Conservation (phyloP, 1,140 invertebrate genomes). For the Aphis gossypii region DNA sequence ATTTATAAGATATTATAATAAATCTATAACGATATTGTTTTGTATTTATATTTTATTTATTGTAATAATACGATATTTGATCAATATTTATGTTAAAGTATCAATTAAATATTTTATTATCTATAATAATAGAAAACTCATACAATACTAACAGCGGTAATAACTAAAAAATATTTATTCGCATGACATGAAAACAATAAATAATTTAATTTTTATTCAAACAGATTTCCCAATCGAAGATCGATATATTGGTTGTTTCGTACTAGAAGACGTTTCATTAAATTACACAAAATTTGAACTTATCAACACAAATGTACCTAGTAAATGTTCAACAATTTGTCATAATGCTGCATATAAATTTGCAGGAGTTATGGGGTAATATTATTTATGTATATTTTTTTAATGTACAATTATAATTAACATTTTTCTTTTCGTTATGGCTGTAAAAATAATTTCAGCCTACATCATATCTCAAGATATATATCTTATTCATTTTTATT, state of each 20-base stretch:
- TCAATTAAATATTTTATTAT: neutral
- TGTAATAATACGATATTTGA: neutral
- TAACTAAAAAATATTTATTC: neutral
- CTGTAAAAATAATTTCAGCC: too few species aligned
- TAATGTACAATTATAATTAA: neutral
- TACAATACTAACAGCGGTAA: neutral
- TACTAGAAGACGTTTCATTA: conserved; percentile 49
- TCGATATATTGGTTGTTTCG: conserved; percentile 59
- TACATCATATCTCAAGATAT: too few species aligned
- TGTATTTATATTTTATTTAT: neutral
- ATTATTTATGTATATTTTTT: neutral
- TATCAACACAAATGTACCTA: conserved; percentile 58
- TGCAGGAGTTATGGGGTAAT: conserved; percentile 43
- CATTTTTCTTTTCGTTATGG: neutral
- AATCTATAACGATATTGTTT: too few species aligned
- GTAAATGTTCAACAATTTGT: conserved; percentile 60
- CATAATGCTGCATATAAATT: conserved; percentile 45
- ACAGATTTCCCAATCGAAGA: neutral
- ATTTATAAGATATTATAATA: neutral
- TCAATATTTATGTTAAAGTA: neutral
- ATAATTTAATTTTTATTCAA: neutral
- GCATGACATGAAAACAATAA: neutral
- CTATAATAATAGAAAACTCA: neutral
- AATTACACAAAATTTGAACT: conserved; percentile 54
- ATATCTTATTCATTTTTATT: neutral